Percentiles rank a stretch among this genome's conserved stretches.
Conservation (phyloP, 1,140 invertebrate species). For the Oedothorax gibbosus region DNA sequence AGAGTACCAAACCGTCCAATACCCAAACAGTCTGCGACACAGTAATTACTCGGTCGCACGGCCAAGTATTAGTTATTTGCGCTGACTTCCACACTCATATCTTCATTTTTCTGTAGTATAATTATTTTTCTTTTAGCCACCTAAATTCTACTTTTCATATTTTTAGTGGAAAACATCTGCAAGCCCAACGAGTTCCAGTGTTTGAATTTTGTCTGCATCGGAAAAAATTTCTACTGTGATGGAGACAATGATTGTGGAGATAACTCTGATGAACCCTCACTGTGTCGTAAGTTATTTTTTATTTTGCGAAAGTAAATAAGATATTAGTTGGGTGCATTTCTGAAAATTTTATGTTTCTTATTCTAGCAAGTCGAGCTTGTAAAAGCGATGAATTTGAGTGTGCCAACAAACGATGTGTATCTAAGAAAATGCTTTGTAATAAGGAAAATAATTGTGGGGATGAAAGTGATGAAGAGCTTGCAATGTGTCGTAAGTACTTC, state of each 20-base stretch:
- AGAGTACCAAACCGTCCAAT: too few relatives aligned
- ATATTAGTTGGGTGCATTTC: background rate
- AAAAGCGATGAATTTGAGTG: slow-evolving; percentile 70
- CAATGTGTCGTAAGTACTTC: slow-evolving; percentile 65
- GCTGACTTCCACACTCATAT: too few relatives aligned
- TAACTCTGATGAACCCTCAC: slow-evolving; percentile 64
- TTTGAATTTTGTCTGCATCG: slow-evolving; percentile 64
- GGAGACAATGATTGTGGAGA: slow-evolving; percentile 74
- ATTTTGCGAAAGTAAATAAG: background rate
- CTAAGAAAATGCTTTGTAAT: slow-evolving; percentile 67
- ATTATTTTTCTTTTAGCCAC: too few relatives aligned
- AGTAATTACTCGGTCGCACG: too few relatives aligned
- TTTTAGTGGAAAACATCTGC: slow-evolving; percentile 65
- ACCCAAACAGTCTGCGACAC: too few relatives aligned
- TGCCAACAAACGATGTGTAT: slow-evolving; percentile 69
- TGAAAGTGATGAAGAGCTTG: slow-evolving; percentile 70
- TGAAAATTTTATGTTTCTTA: background rate
- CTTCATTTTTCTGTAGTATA: too few relatives aligned
- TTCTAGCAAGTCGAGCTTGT: slow-evolving; percentile 52
- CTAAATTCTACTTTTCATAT: slow-evolving; percentile 19
- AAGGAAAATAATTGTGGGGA: slow-evolving; percentile 73
- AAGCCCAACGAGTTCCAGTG: slow-evolving; percentile 64
- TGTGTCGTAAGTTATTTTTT: slow-evolving; percentile 56
- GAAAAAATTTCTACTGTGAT: slow-evolving; percentile 63
- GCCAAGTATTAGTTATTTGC: too few relatives aligned